Evolutionary conservation across 2,797 vertebrate genomes (phyloP), one percentile per base, ranked within the genome.

Genomic region (Oreortyx pictus): DNA sequence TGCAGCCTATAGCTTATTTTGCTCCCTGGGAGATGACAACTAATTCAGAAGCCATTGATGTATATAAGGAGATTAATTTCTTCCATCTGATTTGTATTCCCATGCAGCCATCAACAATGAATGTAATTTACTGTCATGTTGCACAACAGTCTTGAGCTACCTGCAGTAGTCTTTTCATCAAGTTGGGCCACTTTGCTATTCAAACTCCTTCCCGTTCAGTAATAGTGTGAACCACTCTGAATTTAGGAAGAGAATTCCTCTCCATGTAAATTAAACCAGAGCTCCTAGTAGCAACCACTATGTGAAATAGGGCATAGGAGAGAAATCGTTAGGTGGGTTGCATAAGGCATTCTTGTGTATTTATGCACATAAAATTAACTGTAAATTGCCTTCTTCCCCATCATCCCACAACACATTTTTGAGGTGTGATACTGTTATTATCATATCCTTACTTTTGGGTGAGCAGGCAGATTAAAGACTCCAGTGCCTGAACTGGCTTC

Each of bases 31-130:
- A 92, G 59, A 76, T 93, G 89, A 92, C 95, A 93, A 79, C 78
- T 91, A 93, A 95, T 93, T 95, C 86, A 86, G 73, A 94, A 96
- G 47, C 56, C 76, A 88, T 91, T 1, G 27, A 92, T 95, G 84
- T 93, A 87, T 88, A 64, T 78, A 93, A 83, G 66, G 68, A 95
- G 86, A 95, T 96, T 95, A 92, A 96, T 94, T 92, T 93, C 88
- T 94, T 95, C 90, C 84, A 91, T 88, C 83, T 2, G 24, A 90
- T 92, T 93, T 88, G 84, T 92, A 89, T 92, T 93, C 82, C 88
- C 91, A 81, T 82, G 76, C 73, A 96, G 72, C 37, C 72, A 82
- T 81, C 81, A 88, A 79, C 88, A 86, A 82, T 54, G 35, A 95
- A 91, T 79, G 44, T 70, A 96, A 93, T 96, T 95, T 91, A 88